Conservation (phyloP, 1,140 invertebrate genomes). For the Colletes gigas region DNA sequence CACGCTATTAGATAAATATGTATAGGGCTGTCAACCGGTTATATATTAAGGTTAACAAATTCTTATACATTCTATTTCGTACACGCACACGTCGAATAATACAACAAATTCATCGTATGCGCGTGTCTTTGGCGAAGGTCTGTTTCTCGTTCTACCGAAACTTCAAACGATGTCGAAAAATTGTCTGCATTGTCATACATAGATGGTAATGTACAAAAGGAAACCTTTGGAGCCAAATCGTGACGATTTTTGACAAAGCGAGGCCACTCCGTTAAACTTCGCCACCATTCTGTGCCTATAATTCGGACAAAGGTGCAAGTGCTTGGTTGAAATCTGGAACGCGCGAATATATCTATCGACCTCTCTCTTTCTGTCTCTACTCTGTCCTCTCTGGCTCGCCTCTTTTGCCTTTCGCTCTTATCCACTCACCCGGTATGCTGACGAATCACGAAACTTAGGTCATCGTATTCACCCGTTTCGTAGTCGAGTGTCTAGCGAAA, state of each 20-base stretch:
- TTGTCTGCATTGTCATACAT: neutral
- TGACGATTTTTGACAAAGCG: slow-evolving; percentile 9
- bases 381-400: neutral
- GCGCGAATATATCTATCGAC: slow-evolving; percentile 48
- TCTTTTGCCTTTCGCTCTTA: neutral
- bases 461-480: neutral
- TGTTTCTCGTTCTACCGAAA: neutral
- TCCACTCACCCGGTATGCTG: neutral
- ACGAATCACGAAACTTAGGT: slow-evolving; percentile 22
- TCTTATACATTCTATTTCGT: no score
- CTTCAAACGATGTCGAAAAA: neutral
- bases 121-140: no score
- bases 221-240: neutral
- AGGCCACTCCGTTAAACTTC: slow-evolving; percentile 10
- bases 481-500: neutral
- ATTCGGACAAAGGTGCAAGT: slow-evolving; percentile 36
- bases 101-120: no score
- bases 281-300: slow-evolving; percentile 7
- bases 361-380: slow-evolving; percentile 16
- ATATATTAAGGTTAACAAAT: no score
- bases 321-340: slow-evolving; percentile 49
- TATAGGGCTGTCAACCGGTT: no score
- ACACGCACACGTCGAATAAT: no score
- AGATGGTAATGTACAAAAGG: neutral
- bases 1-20: no score